Evolutionary conservation across 2,797 vertebrate genomes (phyloP), one percentile per base, ranked within the genome.

Genomic region (Cossypha caffra): DNA sequence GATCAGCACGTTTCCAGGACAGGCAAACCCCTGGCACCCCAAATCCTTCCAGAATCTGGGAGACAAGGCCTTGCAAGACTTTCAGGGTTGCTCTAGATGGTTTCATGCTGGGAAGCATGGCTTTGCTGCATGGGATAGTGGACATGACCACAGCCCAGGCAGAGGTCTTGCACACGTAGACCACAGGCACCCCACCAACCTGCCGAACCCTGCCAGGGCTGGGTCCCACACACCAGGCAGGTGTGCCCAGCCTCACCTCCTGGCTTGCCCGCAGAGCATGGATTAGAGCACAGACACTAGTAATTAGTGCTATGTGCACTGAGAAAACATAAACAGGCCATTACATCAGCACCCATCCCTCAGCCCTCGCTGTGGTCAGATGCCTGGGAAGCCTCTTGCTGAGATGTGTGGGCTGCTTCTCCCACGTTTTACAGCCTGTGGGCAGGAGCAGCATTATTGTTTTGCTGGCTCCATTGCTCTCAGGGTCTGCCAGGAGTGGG

Each of bases 291-390:
- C 24, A 73, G 58, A 38, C 75, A 94, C 75, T 47, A 26, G 75
- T 93, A 86, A 95, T 97, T 95, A 97, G 68, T 45, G 82, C 54
- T 91, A 80, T 80, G 91, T 91, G 94, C 72, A 13, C 87, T 43
- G 91, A 52, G 50, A 88, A 73, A 91, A 77, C 82, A 74, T 83
- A 91, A 96, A 96, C 94, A 95, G 79, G 45, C 68, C 54, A 0
- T 94, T 95, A 93, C 91, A 95, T 88, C 94, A 94, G 82, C 64
- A 16, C 45, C 42, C 25, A 0, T 33, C 20, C 84, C 85, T 55
- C 74, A 89, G 74, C 55, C 40, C 61, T 85, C 0, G 0, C 92
- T 35, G 43, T 26, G 79, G 37, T 84, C 69, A 75, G 77, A 67
- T 88, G 83, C 71, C 48, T 7, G 10, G 48, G 77, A 94, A 87